phyloP scores from a whole-genome alignment of 1,140 invertebrate genomes.

The Drosophila sproati region DNA sequence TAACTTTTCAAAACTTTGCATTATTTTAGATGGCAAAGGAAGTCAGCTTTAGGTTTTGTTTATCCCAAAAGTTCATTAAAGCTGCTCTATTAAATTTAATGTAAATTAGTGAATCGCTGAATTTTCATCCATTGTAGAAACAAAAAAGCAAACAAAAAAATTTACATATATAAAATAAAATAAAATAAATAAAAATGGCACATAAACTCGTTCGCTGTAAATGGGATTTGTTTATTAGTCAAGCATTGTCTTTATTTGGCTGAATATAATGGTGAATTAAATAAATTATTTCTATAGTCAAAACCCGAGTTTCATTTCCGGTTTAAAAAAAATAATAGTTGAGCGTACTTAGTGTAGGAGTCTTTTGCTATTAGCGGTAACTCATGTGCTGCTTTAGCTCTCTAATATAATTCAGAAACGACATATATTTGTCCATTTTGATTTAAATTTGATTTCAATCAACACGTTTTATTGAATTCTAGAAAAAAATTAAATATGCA shows the following conservation, averaged over 20 bases:
- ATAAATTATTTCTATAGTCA: constrained; percentile 71
- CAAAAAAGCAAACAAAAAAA: constrained; percentile 5
- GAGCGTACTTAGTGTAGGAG: constrained; percentile 32
- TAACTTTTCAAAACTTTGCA: not conserved
- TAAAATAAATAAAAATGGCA: constrained; percentile 24
- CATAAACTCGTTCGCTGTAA: constrained; percentile 56
- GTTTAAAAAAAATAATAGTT: constrained; percentile 28
- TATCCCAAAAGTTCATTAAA: constrained; percentile 22
- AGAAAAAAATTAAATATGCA: too few species aligned
- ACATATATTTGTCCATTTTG: not conserved
- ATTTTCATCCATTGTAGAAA: constrained; percentile 25
- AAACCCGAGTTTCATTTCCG: constrained; percentile 74
- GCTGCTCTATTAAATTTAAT: constrained; percentile 33
- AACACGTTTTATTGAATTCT: too few species aligned
- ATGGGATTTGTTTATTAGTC: constrained; percentile 67
- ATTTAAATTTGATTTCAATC: too few species aligned
- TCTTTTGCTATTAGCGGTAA: not conserved
- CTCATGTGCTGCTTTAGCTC: not conserved
- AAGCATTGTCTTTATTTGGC: constrained; percentile 74
- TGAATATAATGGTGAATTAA: constrained; percentile 70
- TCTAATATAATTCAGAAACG: not conserved
- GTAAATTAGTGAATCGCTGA: constrained; percentile 12
- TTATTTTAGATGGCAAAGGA: constrained; percentile 13
- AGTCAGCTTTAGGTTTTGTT: constrained; percentile 19
- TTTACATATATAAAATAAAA: constrained; percentile 6